Evolutionary conservation across 2,888 invertebrate genomes (phyloP).

Genomic region (Polydrusus tereticollis): DNA sequence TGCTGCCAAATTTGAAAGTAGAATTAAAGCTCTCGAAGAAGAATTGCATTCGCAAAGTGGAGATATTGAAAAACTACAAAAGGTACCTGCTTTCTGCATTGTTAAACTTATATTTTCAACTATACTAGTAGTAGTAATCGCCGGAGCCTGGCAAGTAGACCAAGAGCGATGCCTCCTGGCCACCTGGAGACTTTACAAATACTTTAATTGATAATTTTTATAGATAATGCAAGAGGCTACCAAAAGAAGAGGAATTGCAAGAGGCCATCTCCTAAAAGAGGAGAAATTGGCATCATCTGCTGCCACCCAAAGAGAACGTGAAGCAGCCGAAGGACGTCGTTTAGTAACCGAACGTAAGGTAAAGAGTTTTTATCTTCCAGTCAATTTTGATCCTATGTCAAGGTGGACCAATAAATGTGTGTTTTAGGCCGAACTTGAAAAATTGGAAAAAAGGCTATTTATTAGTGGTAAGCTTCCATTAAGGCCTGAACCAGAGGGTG

Average conservation of each 20-base stretch:
- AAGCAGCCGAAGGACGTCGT: slow-evolving; percentile 75
- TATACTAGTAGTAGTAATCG: too few relatives aligned
- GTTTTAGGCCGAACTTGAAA: slow-evolving; percentile 75
- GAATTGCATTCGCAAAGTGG: slow-evolving; percentile 76
- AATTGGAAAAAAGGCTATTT: slow-evolving; percentile 82
- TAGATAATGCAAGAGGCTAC: slow-evolving; percentile 81
- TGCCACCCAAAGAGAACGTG: slow-evolving; percentile 76
- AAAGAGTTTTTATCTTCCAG: too few relatives aligned
- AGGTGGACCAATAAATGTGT: too few relatives aligned
- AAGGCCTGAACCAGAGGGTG: slow-evolving; percentile 61
- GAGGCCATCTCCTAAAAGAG: slow-evolving; percentile 76
- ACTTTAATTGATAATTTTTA: too few relatives aligned
- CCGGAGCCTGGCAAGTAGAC: too few relatives aligned
- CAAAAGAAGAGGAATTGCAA: slow-evolving; percentile 78
- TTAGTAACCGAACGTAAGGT: slow-evolving; percentile 78
- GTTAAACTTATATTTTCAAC: too few relatives aligned
- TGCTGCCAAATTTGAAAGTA: slow-evolving; percentile 80
- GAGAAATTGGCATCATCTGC: slow-evolving; percentile 78
- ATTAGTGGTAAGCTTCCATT: slow-evolving; percentile 70
- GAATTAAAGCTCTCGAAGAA: slow-evolving; percentile 77
- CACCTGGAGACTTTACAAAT: too few relatives aligned
- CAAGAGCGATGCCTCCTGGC: too few relatives aligned
- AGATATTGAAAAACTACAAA: slow-evolving; percentile 82
- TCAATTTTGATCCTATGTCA: too few relatives aligned
- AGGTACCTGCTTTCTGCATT: too few relatives aligned